These are phyloP conservation scores for Eupithecia subumbrata DNA, from an alignment of 2,888 invertebrate genomes.

Conservation along the genomic window DNA sequence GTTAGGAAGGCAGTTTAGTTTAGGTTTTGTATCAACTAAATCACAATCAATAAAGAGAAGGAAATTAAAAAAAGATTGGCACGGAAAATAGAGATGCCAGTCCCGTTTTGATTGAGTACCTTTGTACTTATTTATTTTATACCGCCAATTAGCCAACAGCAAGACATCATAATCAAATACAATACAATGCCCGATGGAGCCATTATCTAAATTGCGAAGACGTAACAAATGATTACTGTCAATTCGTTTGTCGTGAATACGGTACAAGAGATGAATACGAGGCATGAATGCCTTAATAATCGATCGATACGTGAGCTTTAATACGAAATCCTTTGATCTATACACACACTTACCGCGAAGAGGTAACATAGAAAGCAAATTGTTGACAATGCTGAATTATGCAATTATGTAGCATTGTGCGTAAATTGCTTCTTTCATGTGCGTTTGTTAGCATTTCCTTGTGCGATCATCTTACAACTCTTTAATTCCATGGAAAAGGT, in stretches of 20 bases:
- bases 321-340: slow-evolving; percentile 59
- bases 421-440: slow-evolving; percentile 55
- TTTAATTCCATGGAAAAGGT: slow-evolving; percentile 9
- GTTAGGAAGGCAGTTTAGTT: neutral
- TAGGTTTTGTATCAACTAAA: too few relatives aligned
- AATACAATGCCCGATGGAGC: slow-evolving; percentile 40
- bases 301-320: slow-evolving; percentile 54
- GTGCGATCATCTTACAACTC: slow-evolving; percentile 11
- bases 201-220: slow-evolving; percentile 45
- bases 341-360: slow-evolving; percentile 45
- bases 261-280: slow-evolving; percentile 43
- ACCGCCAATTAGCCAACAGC: slow-evolving; percentile 27
- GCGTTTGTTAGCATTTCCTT: slow-evolving; percentile 44
- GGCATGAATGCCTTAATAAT: slow-evolving; percentile 57
- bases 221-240: slow-evolving; percentile 67
- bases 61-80: neutral
- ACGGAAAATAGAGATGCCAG: slow-evolving; percentile 1
- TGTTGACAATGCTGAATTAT: slow-evolving; percentile 69
- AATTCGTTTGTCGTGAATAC: slow-evolving; percentile 57
- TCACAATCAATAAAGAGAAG: neutral
- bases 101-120: slow-evolving; percentile 22
- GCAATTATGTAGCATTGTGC: slow-evolving; percentile 67
- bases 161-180: slow-evolving; percentile 42
- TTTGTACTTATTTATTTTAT: slow-evolving; percentile 6
- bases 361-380: slow-evolving; percentile 62